A percentile compares a stretch with the other conserved stretches of the same genome.
phyloP scores from a whole-genome alignment of 2,888 invertebrate genomes.

The Lycocerus yunnanus region DNA sequence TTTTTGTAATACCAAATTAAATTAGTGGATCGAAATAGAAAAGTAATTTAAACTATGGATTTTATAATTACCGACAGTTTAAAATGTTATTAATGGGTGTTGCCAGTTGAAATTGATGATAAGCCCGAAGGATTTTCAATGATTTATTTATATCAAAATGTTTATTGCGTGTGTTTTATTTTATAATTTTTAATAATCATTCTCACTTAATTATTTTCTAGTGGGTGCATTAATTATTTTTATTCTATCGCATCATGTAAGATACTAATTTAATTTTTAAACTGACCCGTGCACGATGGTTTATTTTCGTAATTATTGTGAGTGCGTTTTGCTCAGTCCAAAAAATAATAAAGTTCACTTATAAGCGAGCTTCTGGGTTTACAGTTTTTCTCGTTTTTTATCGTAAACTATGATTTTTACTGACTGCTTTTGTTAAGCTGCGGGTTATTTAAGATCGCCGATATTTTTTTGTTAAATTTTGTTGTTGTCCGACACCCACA shows the following conservation, averaged over 20 bases:
- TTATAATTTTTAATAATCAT: neutral
- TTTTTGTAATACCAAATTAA: neutral
- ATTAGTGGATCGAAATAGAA: neutral
- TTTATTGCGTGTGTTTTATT: neutral
- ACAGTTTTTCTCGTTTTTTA: neutral
- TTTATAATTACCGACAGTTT: constrained; percentile 5
- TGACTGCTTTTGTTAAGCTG: neutral
- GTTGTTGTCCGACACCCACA: neutral
- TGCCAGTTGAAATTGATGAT: neutral
- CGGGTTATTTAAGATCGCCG: neutral
- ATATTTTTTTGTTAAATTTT: neutral
- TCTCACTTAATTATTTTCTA: neutral
- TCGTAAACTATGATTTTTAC: neutral
- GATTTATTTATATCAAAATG: neutral
- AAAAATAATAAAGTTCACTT: neutral
- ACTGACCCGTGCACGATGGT: neutral
- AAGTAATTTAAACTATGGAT: neutral
- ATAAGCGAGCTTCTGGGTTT: neutral
- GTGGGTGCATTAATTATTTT: neutral
- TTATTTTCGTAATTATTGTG: neutral
- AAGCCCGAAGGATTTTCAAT: neutral
- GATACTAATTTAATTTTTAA: neutral
- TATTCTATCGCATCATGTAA: neutral
- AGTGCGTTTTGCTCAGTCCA: neutral
- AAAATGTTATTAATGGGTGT: constrained; percentile 2